Conservation (phyloP, 2,113 vertebrate species). For the Coregonus clupeaformis region DNA sequence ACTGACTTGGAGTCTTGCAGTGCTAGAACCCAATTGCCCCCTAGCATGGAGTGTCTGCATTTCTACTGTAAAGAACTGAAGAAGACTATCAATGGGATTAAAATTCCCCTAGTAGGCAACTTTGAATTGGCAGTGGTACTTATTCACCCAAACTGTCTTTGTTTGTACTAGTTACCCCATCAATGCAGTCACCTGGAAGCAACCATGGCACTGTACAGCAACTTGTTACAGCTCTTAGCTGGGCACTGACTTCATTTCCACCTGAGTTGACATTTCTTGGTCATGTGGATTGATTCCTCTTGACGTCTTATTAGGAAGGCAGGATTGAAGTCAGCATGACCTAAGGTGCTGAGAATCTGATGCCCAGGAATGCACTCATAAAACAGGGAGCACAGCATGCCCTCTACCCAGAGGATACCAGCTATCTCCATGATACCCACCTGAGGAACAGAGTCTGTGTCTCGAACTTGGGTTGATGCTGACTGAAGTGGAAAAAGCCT, state of each 20-base stretch:
- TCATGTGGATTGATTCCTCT: slow-evolving; percentile 4
- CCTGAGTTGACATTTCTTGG: neutral
- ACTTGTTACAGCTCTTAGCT: neutral
- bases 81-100: too few relatives aligned
- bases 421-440: neutral
- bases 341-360: neutral
- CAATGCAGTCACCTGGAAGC: neutral
- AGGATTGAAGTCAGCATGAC: neutral
- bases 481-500: too few relatives aligned
- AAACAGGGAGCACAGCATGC: neutral
- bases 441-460: neutral
- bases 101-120: too few relatives aligned
- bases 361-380: neutral
- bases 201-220: neutral
- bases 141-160: neutral
- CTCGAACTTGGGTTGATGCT: too few relatives aligned
- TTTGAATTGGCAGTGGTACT: neutral
- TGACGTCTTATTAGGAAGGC: neutral
- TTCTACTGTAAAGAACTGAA: too few relatives aligned
- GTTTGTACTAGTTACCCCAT: neutral
- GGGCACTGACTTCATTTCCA: slow-evolving; percentile 2
- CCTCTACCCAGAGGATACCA: neutral
- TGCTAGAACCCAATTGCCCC: too few relatives aligned
- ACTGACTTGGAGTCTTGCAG: too few relatives aligned
- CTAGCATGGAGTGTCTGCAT: too few relatives aligned